Conservation (phyloP, 1,140 invertebrate species). For the Polypedilum vanderplanki region DNA sequence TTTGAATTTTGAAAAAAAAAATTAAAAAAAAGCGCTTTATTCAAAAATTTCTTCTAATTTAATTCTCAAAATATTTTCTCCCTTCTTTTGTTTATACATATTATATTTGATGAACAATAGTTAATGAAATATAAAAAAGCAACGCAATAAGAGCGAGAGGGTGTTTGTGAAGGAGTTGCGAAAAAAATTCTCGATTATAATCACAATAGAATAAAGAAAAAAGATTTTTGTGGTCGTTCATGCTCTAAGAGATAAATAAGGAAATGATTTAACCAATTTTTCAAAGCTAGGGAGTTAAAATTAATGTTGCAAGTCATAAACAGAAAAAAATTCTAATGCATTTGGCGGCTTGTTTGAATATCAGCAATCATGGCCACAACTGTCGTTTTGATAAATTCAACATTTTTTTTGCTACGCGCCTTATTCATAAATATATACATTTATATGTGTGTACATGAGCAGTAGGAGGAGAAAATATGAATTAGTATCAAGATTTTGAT, state of each 20-base stretch:
- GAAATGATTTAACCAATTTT: constrained; percentile 19
- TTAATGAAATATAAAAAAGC: neutral
- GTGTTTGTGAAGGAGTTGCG: constrained; percentile 6
- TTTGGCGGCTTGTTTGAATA: neutral
- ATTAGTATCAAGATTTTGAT: constrained; percentile 24
- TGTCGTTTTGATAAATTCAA: neutral
- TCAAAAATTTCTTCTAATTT: too few relatives aligned
- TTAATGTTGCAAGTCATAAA: constrained; percentile 28
- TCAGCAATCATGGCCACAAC: neutral
- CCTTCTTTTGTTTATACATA: too few relatives aligned
- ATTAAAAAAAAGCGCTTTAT: too few relatives aligned
- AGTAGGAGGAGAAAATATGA: constrained; percentile 16
- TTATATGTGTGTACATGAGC: neutral
- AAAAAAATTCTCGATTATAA: constrained; percentile 16
- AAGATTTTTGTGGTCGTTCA: too few relatives aligned
- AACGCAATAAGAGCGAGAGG: neutral
- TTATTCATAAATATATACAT: neutral
- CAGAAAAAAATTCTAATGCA: neutral
- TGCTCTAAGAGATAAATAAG: neutral
- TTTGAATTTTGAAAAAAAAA: too few relatives aligned
- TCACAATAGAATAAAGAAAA: neutral
- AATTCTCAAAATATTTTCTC: too few relatives aligned
- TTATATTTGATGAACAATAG: too few relatives aligned
- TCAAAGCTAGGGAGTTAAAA: neutral
- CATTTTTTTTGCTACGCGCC: neutral